Base-by-base conservation (phyloP, 2,888 invertebrate species). In the Patella depressa region DNA sequence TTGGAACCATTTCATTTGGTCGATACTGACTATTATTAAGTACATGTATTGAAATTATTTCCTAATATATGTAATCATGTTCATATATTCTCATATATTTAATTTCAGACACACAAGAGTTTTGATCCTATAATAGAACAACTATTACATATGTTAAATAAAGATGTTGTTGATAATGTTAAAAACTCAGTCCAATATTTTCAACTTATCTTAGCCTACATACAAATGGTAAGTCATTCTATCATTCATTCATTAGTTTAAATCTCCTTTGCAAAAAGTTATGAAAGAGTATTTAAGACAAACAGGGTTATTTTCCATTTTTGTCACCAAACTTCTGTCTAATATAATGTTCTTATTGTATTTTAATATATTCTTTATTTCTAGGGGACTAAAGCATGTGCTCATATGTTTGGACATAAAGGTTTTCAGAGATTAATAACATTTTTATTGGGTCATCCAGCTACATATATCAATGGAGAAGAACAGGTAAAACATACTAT, bases 161-260 rank as follows among this genome's bases (percentile, higher is more conserved):
- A 91, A 82, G 92, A 92, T 78, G 92, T 92, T 12, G 86, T 91
- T 29, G 92, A 92, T 79, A 89, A 91, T 79, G 90, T 90, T 83
- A 91, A 92, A 83, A 89, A 91, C 69, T 91, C 91, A 79, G 86
- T 87, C 7, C 92, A 92, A 83, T 93, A 92, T 82, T 92, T 93
- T 85, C 85, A 86, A 74, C 88, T 92, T 29, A 86, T 93, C 74
- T 88, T 86, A 79, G 82, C 84, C 73, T 92, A 92, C 85, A 89
- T 91, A 17, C 91, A 91, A 82, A 86, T 91, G 90, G 92, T 92
- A 86, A 85, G 88, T 85, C 53, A 34, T 34, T 34, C 45, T 1
- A 4, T 45, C 45, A 45, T 9, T 45, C 34, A 45, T 45, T 45
- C 34, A 45, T 45, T 45, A 3, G 5, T 45, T 45, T 9, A 45